Conservation (phyloP, 2,113 vertebrate genomes). For the Poicephalus gulielmi region DNA sequence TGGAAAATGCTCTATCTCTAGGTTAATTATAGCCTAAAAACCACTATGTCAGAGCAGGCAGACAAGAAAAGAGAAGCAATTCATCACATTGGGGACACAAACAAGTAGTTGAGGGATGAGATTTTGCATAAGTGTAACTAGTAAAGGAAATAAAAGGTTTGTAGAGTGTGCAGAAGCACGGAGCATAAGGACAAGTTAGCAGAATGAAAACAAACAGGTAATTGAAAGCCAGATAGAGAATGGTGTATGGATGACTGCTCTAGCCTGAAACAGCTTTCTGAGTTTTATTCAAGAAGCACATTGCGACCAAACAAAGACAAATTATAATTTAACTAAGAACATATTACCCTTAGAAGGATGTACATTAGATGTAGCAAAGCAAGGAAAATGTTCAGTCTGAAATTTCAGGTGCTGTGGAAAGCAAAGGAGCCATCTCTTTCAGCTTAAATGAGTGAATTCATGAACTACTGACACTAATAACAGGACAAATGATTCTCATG, state of each 20-base stretch:
- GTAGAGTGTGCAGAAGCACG: not conserved
- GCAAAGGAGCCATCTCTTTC: not conserved
- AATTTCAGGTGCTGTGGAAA: not conserved
- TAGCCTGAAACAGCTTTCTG: not conserved
- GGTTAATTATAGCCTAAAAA: conserved; percentile 35
- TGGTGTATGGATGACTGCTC: not conserved
- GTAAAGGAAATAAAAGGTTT: not conserved
- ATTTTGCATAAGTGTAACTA: conserved; percentile 4
- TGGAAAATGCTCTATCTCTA: not conserved
- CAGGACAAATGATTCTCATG: not conserved
- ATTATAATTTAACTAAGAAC: conserved; percentile 8
- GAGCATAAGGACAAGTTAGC: not conserved
- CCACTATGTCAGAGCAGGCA: not conserved
- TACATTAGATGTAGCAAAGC: not conserved
- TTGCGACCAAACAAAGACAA: not conserved
- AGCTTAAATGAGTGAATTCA: not conserved
- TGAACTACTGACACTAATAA: not conserved
- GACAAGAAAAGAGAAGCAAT: conserved; percentile 7
- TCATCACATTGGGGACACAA: not conserved
- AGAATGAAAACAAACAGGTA: conserved; percentile 22
- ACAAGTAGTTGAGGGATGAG: conserved; percentile 13
- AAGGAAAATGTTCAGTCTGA: not conserved
- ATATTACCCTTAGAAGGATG: not conserved
- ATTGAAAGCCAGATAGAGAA: not conserved
- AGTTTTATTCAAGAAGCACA: not conserved